These are phyloP conservation scores for Psophia crepitans DNA, from an alignment of 2,113 vertebrate species.

Conservation along the genomic window DNA sequence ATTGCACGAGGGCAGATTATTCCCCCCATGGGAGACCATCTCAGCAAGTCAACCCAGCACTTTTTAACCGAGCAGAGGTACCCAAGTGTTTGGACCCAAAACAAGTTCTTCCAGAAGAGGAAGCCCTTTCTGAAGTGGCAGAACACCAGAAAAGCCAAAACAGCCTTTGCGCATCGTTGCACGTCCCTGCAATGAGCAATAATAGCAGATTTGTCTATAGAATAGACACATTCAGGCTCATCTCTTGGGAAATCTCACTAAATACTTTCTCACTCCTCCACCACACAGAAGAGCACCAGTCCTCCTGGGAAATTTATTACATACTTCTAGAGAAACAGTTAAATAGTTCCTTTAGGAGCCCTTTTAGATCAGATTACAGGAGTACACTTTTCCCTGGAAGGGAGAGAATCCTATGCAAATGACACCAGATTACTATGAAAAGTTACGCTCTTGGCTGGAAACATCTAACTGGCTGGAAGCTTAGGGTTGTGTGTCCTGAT, in stretches of 20 bases:
- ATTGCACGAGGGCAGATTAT: neutral
- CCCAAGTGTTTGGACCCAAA: neutral
- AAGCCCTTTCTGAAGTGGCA: neutral
- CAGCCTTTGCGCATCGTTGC: neutral
- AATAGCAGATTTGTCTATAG: neutral
- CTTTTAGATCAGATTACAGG: conserved; percentile 42
- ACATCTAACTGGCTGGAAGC: neutral
- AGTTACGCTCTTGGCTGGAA: neutral
- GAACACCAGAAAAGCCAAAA: neutral
- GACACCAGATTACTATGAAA: conserved; percentile 7
- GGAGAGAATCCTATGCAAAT: conserved; percentile 16
- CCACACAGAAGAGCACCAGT: neutral
- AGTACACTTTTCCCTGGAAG: neutral
- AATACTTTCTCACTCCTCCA: conserved; percentile 49
- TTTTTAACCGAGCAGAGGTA: neutral
- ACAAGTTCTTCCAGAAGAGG: neutral
- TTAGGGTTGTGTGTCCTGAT: neutral
- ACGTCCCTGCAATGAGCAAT: neutral
- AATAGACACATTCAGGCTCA: neutral
- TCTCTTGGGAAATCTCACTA: conserved; percentile 56
- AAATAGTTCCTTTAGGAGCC: conserved; percentile 39
- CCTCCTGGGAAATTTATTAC: conserved; percentile 4
- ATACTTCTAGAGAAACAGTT: conserved; percentile 43
- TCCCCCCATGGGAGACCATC: neutral
- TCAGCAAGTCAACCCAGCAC: neutral